phyloP scores from a whole-genome alignment of 2,797 vertebrate species.

The Crenichthys baileyi region DNA sequence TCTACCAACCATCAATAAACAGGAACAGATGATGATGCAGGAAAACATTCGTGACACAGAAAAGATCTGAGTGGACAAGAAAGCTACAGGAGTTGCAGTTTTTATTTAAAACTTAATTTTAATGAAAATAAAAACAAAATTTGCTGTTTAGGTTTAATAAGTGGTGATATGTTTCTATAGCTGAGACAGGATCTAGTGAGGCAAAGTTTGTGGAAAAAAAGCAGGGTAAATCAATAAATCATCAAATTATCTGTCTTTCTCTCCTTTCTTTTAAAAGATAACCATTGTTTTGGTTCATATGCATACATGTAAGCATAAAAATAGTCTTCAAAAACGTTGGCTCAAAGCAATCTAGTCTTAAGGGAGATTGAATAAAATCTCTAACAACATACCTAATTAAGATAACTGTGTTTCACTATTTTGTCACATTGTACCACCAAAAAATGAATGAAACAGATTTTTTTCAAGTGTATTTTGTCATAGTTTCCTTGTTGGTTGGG shows the following conservation, averaged over 20 bases:
- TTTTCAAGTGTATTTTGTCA: neutral
- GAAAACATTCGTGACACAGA: neutral
- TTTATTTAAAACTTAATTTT: neutral
- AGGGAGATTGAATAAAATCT: neutral
- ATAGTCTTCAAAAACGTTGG: neutral
- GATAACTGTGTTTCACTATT: neutral
- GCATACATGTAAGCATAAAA: constrained; percentile 52
- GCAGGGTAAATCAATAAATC: constrained; percentile 14
- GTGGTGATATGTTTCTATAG: neutral
- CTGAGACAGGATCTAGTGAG: constrained; percentile 35
- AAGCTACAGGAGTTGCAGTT: neutral
- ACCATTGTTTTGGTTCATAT: constrained; percentile 62
- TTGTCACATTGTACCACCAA: neutral
- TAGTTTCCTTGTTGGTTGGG: neutral
- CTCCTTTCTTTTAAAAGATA: neutral
- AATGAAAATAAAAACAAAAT: constrained; percentile 4
- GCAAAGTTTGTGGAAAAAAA: constrained; percentile 23
- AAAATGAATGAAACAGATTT: neutral
- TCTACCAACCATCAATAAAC: constrained; percentile 24
- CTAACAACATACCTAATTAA: neutral
- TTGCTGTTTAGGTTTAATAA: constrained; percentile 20
- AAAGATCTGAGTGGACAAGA: neutral
- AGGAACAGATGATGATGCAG: constrained; percentile 3
- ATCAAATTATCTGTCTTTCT: neutral
- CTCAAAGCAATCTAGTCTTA: neutral